Base-by-base conservation (phyloP, 2,113 vertebrate genomes). In the Podarcis cretensis region DNA sequence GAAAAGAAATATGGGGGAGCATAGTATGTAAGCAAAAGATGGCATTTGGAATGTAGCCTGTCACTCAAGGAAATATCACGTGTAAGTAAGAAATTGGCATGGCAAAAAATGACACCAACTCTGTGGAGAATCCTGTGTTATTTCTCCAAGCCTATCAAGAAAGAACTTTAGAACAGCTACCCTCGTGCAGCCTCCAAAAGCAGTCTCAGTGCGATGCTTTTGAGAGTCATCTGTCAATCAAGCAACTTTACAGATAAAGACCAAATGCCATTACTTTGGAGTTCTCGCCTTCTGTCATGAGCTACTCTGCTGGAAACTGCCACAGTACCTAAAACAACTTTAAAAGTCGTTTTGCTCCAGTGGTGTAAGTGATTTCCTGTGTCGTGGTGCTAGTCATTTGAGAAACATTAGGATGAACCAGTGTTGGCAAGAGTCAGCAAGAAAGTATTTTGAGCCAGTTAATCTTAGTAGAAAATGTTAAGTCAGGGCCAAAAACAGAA, bases 171-270 rank as follows among this genome's bases (percentile, higher is more conserved):
- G 79, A 76, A 69, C n/a, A 76, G 69, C 59, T 81, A 83, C 16
- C 18, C 32, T 68, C 77, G n/a, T 66, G 7, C 8, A 68, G 23
- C 84, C 84, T 85, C 75, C 54, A 86, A 81, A 86, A 43, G 59
- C 82, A 86, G 71, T 2, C 71, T 16, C 48, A 54, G 9, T 57
- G 54, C 30, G 76, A 89, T 86, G 40, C 23, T 77, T 86, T 69
- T 18, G 63, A 77, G 63, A 82, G 59, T 40, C 84, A 69, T 76
- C 63, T 77, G 79, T 86, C 89, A 90, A 30, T 90, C 89, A 83
- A 68, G 20, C 13, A 82, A 65, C 25, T 68, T 76, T 82, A 76
- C 59, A 37, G 74, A 83, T 78, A 86, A 82, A 82, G 40, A 82
- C 79, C 84, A 82, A 86, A 86, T 69, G 40, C 32, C 84, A 88